phyloP scores from a whole-genome alignment of 1,140 invertebrate species.

The Drosophila sulfurigaster region DNA sequence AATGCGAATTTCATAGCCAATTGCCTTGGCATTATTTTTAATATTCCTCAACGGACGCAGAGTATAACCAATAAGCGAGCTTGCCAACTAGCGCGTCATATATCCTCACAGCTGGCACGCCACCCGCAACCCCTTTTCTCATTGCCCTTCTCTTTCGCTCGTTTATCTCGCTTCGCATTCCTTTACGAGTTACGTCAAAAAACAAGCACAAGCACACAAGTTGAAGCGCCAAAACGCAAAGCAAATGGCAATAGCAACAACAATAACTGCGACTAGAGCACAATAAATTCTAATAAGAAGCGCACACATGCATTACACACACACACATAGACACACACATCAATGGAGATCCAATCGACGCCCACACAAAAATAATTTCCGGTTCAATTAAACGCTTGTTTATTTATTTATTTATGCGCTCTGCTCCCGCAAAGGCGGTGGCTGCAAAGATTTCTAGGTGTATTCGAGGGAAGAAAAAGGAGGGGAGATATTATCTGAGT shows the following conservation, averaged over 20 bases:
- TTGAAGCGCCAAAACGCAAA: slow-evolving; percentile 58
- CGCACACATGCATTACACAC: slow-evolving; percentile 30
- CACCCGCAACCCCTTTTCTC: not conserved
- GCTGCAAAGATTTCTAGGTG: not conserved
- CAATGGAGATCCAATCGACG: slow-evolving; percentile 47
- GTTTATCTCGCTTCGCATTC: not conserved
- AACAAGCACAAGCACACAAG: slow-evolving; percentile 17
- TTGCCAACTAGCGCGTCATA: slow-evolving; percentile 12
- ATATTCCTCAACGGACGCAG: not conserved
- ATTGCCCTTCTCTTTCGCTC: too few species aligned
- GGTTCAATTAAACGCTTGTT: slow-evolving; percentile 83
- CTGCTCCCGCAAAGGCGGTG: slow-evolving; percentile 23
- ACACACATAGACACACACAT: slow-evolving; percentile 23
- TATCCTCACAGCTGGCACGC: slow-evolving; percentile 2
- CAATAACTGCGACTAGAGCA: slow-evolving; percentile 47
- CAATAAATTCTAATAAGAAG: slow-evolving; percentile 73
- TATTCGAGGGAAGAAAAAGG: not conserved
- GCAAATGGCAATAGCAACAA: slow-evolving; percentile 36
- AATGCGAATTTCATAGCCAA: not conserved
- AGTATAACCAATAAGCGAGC: not conserved
- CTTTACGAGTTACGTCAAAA: slow-evolving; percentile 6
- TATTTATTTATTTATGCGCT: slow-evolving; percentile 75
- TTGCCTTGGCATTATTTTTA: slow-evolving; percentile 1
- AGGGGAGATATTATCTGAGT: slow-evolving; percentile 3
- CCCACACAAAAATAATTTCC: slow-evolving; percentile 79